Evolutionary conservation across 2,888 invertebrate genomes (phyloP).

Genomic region (Macrostomum cliftonense): DNA sequence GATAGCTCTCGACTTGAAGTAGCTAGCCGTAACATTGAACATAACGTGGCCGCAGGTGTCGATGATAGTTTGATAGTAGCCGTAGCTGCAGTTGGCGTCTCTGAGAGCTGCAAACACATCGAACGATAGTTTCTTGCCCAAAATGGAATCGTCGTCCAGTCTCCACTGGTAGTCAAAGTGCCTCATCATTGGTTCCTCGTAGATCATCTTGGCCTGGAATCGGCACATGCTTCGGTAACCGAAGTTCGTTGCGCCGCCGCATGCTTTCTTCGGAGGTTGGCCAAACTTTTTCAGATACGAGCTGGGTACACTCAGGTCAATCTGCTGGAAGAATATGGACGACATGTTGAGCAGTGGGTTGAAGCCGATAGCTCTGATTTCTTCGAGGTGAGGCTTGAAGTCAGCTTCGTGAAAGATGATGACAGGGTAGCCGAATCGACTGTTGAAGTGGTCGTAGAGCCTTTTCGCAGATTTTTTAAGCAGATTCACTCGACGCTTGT

Average conservation of each 20-base stretch:
- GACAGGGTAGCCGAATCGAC: constrained; percentile 13
- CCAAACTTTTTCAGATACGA: constrained; percentile 6
- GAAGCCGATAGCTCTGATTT: too few species aligned
- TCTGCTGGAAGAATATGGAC: constrained; percentile 12
- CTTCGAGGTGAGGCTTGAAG: too few species aligned
- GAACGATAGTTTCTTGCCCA: constrained; percentile 11
- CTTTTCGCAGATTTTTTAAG: too few species aligned
- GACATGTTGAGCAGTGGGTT: constrained; percentile 6
- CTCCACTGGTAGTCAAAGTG: constrained; percentile 15
- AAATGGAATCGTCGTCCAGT: constrained; percentile 15
- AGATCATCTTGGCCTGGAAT: constrained; percentile 14
- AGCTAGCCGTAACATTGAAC: too few species aligned
- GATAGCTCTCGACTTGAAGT: too few species aligned
- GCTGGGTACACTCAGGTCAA: constrained; percentile 12
- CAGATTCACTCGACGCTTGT: too few species aligned
- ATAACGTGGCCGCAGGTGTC: constrained; percentile 4
- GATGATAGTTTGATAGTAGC: constrained; percentile 11
- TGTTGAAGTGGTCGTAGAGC: constrained; percentile 9
- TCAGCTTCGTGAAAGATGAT: constrained; percentile 16
- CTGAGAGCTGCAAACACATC: constrained; percentile 15
- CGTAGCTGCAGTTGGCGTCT: constrained; percentile 10
- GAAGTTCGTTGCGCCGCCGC: constrained; percentile 10
- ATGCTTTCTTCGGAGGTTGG: neutral
- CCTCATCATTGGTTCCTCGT: constrained; percentile 12
- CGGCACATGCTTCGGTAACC: constrained; percentile 16